phyloP scores from a whole-genome alignment of 2,113 vertebrate genomes.

The Platysternon megacephalum region DNA sequence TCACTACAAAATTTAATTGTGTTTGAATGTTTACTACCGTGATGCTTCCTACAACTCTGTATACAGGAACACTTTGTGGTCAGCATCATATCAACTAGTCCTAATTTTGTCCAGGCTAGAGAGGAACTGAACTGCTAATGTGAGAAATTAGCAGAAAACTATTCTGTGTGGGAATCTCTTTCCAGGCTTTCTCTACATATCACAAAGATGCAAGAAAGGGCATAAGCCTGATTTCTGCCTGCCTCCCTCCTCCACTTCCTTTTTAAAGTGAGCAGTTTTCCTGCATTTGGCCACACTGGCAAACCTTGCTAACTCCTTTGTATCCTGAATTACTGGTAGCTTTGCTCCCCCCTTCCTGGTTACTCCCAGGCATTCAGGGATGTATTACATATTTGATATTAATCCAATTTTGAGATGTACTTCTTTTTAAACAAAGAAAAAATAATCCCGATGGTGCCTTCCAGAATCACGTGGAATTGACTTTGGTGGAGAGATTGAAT shows the following conservation, averaged over 20 bases:
- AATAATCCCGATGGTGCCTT: too few species aligned
- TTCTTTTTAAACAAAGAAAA: too few species aligned
- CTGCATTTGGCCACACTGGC: background rate
- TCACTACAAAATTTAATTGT: background rate
- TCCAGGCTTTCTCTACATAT: conserved; percentile 33
- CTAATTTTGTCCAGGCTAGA: background rate
- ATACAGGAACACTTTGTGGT: background rate
- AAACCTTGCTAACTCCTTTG: background rate
- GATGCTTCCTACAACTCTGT: background rate
- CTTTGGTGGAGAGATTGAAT: too few species aligned
- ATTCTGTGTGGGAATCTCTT: background rate
- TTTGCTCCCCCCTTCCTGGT: background rate
- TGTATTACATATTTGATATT: too few species aligned
- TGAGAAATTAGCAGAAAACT: background rate
- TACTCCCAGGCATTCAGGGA: too few species aligned
- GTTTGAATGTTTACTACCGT: background rate
- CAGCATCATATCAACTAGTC: background rate
- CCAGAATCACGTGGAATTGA: too few species aligned
- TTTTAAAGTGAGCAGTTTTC: background rate
- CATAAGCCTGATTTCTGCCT: background rate
- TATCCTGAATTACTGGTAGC: background rate
- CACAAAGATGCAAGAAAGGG: conserved; percentile 1
- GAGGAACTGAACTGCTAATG: background rate
- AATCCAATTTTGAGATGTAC: too few species aligned
- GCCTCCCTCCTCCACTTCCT: background rate